Base-by-base conservation (phyloP, 1,140 invertebrate species). In the Eupristina koningsbergeri region DNA sequence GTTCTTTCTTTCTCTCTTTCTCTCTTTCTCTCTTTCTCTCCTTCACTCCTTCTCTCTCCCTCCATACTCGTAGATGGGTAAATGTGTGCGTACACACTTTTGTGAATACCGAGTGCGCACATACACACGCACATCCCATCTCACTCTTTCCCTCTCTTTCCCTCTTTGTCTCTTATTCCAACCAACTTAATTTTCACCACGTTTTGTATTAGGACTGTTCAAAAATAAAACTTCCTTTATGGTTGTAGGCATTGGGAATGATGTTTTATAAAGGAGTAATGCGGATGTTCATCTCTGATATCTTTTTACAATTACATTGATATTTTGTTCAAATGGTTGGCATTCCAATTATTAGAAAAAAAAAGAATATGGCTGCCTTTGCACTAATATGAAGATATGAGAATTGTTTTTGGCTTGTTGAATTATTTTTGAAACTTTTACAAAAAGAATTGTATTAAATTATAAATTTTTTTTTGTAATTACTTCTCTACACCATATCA, bases 291-390 rank as follows among this genome's bases (percentile, higher is more conserved):
- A 47, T 69, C 29, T 26, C 22, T 63, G 53, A 36, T 15, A 81
- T 81, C 53, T 75, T 8, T 34, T 82, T 82, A 53, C 58, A 53
- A 45, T 50, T n/a, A 82, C 22, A 39, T 61, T 67, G 13, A 67
- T 67, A 64, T 47, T 82, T 82, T 76, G 29, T 36, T 76, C 22
- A 47, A 61, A 61, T 71, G 39, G 31, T 82, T 79, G 67, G 63
- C 64, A 74, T 61, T 84, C 76, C 39, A 64, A 41, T 53, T 31
- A 76, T 76, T 76, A 63, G 61, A 84, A 79, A 58, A 78, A 67
- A 78, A 69, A 45, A 73, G 31, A 84, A 84, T 69, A 84, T 80
- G 78, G 83, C 83, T 84, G 83, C 39, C 78, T 79, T 13, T 63
- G 50, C 22, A 67, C 22, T 61, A 36, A 61, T 34, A 19, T 36